Evolutionary conservation across 2,797 vertebrate species (phyloP), one percentile per base, ranked within the genome.

Genomic region (Austrolebias charrua): DNA sequence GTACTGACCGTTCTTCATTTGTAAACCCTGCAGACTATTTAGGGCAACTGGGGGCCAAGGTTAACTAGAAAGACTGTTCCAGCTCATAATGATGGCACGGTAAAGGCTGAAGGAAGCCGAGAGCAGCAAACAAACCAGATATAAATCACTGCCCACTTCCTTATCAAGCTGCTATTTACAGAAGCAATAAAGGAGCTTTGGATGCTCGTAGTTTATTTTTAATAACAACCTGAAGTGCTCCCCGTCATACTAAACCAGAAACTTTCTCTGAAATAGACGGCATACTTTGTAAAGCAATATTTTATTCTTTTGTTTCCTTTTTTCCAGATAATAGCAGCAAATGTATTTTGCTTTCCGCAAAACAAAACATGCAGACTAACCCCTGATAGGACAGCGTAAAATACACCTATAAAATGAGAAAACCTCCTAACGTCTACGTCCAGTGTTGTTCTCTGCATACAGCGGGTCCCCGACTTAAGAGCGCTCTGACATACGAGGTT

Each of bases 41-140:
- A 18, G 35, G 80, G 81, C 80, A 79, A 42, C 45, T 1, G 16
- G 45, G 33, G 77, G 75, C 67, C 79, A 76, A 81, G 79, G 78
- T 66, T 78, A 67, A 71, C 51, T 46, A 55, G 55, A 52, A 60
- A 53, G 59, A 76, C 73, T 74, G 67, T 63, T 50, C 59, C 63
- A 63, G 57, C 29, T 77, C 53, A 20, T 83, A 35, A 85, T 68
- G 63, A 80, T 35, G 58, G 13, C 15, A 49, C 40, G 61, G 71
- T 66, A 72, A 51, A 54, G 58, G 5, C 59, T 63, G 66, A 79
- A 43, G 59, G 31, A 73, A 58, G 40, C 10, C 19, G n/a, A 24
- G 13, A 57, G 42, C 29, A 38, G 50, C 11, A 60, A 66, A 54
- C 38, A 62, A 61, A 71, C 16, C 42, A 46, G 31, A 47, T 14